A percentile compares a stretch with the other conserved stretches of the same genome.
These are phyloP conservation scores for Lophius piscatorius DNA, from an alignment of 2,113 vertebrate genomes.

Conservation along the genomic window DNA sequence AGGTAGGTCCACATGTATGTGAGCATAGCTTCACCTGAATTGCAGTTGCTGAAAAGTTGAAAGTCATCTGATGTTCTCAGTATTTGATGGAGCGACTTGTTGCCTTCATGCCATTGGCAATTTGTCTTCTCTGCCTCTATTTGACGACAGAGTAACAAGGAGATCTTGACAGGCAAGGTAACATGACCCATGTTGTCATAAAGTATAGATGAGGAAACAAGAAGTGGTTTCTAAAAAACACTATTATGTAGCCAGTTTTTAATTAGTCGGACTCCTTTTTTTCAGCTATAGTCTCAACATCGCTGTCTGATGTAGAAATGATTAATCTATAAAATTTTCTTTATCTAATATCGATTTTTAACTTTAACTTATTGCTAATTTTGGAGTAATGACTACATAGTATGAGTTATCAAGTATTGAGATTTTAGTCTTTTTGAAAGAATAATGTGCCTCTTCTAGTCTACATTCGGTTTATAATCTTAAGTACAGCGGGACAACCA, in stretches of 20 bases:
- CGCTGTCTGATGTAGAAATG: not conserved
- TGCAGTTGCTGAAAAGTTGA: not conserved
- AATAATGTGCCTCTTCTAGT: not conserved
- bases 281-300: not conserved
- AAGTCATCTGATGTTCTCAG: not conserved
- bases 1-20: slow-evolving; percentile 71
- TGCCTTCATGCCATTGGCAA: not conserved
- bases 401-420: no score
- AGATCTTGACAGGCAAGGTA: slow-evolving; percentile 30
- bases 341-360: not conserved
- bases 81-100: not conserved
- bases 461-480: not conserved
- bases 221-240: not conserved
- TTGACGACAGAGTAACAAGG: slow-evolving; percentile 16
- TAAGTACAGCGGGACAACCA: not conserved
- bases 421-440: not conserved
- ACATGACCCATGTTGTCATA: slow-evolving; percentile 11
- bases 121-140: not conserved
- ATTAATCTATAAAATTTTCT: no score
- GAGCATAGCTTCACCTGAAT: not conserved
- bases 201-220: slow-evolving; percentile 17
- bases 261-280: not conserved
- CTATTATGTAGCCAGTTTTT: not conserved
- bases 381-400: no score
- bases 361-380: no score